A percentile compares a stretch with the other conserved stretches of the same genome.
These are phyloP conservation scores for Machaerirhynchus nigripectus DNA, from an alignment of 2,113 vertebrate species.

Conservation along the genomic window DNA sequence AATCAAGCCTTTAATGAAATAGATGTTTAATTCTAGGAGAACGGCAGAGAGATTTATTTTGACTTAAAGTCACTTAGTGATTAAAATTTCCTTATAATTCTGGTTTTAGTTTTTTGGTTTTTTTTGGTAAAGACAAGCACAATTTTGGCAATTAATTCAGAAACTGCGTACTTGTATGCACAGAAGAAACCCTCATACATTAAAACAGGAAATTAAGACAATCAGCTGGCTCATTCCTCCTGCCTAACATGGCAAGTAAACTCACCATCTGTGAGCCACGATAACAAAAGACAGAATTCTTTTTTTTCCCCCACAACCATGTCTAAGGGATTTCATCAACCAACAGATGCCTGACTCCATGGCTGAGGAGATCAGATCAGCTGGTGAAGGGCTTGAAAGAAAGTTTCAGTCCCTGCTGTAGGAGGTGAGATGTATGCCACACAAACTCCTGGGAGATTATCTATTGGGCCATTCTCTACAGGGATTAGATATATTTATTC, in stretches of 20 bases:
- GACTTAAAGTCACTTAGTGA: not conserved
- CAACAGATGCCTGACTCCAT: not conserved
- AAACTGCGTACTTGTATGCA: not conserved
- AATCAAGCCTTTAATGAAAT: not conserved
- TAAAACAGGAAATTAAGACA: not conserved
- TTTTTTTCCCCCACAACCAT: accelerated
- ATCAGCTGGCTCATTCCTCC: not conserved
- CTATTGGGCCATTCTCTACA: not conserved
- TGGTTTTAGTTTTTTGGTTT: accelerated
- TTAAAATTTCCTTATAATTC: not conserved
- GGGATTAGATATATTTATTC: not conserved
- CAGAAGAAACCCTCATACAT: not conserved
- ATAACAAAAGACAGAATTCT: not conserved
- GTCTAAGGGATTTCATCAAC: not conserved
- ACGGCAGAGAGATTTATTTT: not conserved
- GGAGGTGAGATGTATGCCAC: not conserved
- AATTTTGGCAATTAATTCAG: not conserved
- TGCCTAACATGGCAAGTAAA: not conserved
- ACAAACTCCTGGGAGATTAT: not conserved
- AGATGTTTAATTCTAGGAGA: not conserved
- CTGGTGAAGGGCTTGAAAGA: not conserved
- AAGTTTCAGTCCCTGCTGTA: not conserved
- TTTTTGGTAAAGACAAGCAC: not conserved
- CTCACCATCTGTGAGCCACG: not conserved
- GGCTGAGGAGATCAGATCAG: not conserved